Percentiles rank a stretch among this genome's conserved stretches.
Conservation (phyloP, 2,888 invertebrate genomes). For the Eupithecia tripunctaria region DNA sequence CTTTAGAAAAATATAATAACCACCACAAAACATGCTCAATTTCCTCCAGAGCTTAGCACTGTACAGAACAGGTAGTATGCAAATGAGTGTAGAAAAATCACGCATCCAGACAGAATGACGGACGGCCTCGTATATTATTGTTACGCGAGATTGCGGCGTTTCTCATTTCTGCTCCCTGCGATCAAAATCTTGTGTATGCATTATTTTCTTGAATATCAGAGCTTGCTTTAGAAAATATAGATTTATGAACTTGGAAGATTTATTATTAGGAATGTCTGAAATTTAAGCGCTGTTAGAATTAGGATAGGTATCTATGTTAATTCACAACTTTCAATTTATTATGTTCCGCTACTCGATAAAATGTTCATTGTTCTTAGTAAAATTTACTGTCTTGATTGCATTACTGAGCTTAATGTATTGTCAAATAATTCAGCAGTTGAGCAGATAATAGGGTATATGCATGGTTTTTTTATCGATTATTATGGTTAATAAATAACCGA, state of each 20-base stretch:
- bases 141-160: conserved; percentile 44
- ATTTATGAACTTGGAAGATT: conserved; percentile 4
- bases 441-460: no score
- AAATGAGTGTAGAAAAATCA: conserved; percentile 42
- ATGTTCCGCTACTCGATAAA: background rate
- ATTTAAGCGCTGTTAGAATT: background rate
- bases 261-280: background rate
- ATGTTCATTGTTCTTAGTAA: background rate
- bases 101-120: conserved; percentile 40
- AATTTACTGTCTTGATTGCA: background rate
- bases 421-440: background rate
- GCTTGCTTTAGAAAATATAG: background rate
- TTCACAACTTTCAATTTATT: no score
- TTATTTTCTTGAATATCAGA: conserved; percentile 13
- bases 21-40: background rate
- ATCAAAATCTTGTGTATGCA: conserved; percentile 36
- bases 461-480: no score
- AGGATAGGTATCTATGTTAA: no score
- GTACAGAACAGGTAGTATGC: conserved; percentile 34
- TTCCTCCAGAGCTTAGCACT: background rate
- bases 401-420: background rate
- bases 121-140: conserved; percentile 45
- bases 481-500: no score
- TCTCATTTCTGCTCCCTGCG: conserved; percentile 41
- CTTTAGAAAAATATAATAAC: background rate